phyloP scores from a whole-genome alignment of 2,888 invertebrate genomes.

The Tetragnatha montana region DNA sequence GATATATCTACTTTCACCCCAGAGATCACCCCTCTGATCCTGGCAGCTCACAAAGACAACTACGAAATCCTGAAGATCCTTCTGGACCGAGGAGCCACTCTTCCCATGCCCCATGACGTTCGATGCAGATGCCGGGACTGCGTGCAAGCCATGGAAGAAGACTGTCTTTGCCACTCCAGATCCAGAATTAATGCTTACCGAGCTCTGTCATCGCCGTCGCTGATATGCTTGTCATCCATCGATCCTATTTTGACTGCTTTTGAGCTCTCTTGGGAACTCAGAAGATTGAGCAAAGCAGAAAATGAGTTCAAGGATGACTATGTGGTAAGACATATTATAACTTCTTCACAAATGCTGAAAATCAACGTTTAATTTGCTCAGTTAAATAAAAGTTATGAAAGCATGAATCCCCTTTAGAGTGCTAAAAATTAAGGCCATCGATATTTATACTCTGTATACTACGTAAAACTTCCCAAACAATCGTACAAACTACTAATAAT shows the following conservation, averaged over 20 bases:
- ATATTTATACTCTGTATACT: too few relatives aligned
- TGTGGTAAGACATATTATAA: slow-evolving; percentile 77
- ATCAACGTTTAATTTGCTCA: too few relatives aligned
- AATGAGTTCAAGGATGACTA: slow-evolving; percentile 96
- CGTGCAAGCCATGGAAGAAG: slow-evolving; percentile 91
- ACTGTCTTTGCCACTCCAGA: slow-evolving; percentile 94
- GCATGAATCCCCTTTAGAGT: too few relatives aligned
- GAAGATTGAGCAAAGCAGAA: slow-evolving; percentile 94
- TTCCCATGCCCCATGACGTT: slow-evolving; percentile 96
- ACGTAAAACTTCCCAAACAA: too few relatives aligned
- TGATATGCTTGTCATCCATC: slow-evolving; percentile 96
- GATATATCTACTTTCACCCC: slow-evolving; percentile 97
- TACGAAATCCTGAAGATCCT: slow-evolving; percentile 99
- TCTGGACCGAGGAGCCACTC: slow-evolving; percentile 92
- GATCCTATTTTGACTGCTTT: slow-evolving; percentile 98
- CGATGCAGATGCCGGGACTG: slow-evolving; percentile 97
- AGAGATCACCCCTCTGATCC: slow-evolving; percentile 97
- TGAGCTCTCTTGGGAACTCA: slow-evolving; percentile 97
- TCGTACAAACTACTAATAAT: too few relatives aligned
- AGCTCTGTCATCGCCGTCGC: slow-evolving; percentile 95
- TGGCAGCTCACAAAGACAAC: slow-evolving; percentile 98
- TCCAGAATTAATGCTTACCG: slow-evolving; percentile 98
- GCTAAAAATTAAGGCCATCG: too few relatives aligned
- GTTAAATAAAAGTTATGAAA: too few relatives aligned
- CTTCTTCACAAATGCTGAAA: too few relatives aligned